Conservation (phyloP, 2,797 vertebrate species). For the Aulostomus chinensis region DNA sequence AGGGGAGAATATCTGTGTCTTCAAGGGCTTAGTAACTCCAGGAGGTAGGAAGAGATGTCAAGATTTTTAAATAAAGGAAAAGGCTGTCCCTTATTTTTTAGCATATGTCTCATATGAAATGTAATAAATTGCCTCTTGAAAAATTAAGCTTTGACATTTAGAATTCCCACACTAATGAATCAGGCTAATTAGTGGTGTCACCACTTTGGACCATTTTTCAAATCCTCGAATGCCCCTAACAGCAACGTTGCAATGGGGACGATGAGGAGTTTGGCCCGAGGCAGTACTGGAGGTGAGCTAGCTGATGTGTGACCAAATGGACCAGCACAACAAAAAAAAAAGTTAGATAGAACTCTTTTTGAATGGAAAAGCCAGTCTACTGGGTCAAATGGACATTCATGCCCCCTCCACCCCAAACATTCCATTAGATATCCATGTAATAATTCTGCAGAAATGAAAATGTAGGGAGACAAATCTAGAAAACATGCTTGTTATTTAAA, state of each 20-base stretch:
- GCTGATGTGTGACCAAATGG: conserved; percentile 20
- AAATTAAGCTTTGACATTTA: neutral
- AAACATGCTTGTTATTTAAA: too few species aligned
- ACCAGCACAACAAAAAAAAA: neutral
- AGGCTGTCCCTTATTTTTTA: too few species aligned
- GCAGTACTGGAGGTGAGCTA: conserved; percentile 2
- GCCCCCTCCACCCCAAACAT: too few species aligned
- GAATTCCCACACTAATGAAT: neutral
- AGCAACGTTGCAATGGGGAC: conserved; percentile 7
- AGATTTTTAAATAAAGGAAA: too few species aligned
- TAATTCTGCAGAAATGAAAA: too few species aligned
- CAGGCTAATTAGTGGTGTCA: conserved; percentile 1
- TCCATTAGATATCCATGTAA: too few species aligned
- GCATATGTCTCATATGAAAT: neutral
- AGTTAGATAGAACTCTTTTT: conserved; percentile 15
- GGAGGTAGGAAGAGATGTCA: conserved; percentile 81
- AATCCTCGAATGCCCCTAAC: conserved; percentile 22
- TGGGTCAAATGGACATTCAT: too few species aligned
- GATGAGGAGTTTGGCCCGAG: conserved; percentile 1
- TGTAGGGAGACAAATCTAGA: too few species aligned
- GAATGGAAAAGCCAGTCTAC: too few species aligned
- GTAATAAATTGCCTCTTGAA: neutral
- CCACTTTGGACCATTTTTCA: neutral
- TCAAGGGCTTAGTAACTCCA: conserved; percentile 75
- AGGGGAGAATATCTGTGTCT: conserved; percentile 84